Evolutionary conservation across 2,797 vertebrate genomes (phyloP).

Genomic region (Xiphophorus birchmanni): DNA sequence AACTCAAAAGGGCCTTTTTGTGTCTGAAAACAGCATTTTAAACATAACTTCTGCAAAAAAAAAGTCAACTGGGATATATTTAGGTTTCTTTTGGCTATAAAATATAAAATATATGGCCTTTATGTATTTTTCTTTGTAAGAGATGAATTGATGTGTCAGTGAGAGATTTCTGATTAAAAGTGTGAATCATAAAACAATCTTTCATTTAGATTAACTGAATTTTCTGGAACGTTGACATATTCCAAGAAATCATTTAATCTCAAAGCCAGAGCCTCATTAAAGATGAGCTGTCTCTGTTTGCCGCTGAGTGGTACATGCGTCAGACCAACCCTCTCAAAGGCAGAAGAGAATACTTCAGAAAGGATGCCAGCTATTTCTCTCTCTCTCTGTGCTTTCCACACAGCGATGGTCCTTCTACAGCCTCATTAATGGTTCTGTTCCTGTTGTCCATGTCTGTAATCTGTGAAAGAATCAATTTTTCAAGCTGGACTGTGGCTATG

Average conservation of each 20-base stretch:
- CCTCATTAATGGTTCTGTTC: conserved; percentile 36
- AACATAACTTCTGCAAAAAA: neutral
- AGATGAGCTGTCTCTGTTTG: neutral
- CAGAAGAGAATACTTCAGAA: conserved; percentile 7
- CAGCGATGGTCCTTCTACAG: conserved; percentile 17
- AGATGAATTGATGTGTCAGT: neutral
- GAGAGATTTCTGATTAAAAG: conserved; percentile 17
- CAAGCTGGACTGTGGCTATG: conserved; percentile 49
- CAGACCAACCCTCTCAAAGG: conserved; percentile 1
- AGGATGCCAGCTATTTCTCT: neutral
- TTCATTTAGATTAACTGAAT: neutral
- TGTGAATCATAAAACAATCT: conserved; percentile 19
- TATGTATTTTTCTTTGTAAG: neutral
- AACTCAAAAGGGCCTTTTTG: neutral
- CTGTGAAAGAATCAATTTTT: conserved; percentile 48
- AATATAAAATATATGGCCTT: neutral
- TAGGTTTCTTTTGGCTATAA: neutral
- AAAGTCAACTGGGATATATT: neutral
- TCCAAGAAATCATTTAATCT: conserved; percentile 9
- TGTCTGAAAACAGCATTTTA: neutral
- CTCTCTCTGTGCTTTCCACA: neutral
- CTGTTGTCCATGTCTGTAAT: conserved; percentile 34
- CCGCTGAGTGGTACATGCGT: neutral
- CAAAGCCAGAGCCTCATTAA: conserved; percentile 11
- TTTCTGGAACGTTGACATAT: neutral